Percentiles rank a stretch among this genome's conserved stretches.
These are phyloP conservation scores for Amblyraja radiata DNA, from an alignment of 2,797 vertebrate genomes.

Conservation along the genomic window DNA sequence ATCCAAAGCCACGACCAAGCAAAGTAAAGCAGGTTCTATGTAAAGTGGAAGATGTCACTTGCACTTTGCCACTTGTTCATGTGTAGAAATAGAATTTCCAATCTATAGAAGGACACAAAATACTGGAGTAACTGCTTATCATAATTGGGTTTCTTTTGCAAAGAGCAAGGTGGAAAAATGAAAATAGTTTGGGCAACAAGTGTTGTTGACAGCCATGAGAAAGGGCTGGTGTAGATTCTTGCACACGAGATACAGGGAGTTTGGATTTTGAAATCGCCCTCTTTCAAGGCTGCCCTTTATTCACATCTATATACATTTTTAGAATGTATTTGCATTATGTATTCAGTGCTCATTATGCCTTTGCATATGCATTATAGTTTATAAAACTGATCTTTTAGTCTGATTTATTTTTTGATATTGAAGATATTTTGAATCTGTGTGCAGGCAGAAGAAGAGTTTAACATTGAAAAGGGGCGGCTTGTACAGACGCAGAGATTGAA, in stretches of 20 bases:
- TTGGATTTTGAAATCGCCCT: neutral
- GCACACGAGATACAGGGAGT: neutral
- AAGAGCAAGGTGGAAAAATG: neutral
- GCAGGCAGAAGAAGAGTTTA: constrained; percentile 98
- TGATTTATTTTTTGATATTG: neutral
- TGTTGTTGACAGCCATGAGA: neutral
- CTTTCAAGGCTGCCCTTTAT: neutral
- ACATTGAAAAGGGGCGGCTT: constrained; percentile 96
- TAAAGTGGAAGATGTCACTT: neutral
- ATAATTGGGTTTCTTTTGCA: neutral
- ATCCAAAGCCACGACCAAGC: neutral
- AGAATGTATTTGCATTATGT: neutral
- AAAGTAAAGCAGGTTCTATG: neutral
- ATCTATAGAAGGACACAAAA: too few species aligned
- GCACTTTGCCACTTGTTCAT: neutral
- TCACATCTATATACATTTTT: neutral
- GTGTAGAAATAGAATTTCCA: neutral
- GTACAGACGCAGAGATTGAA: constrained; percentile 97
- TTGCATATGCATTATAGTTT: neutral
- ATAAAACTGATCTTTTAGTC: neutral
- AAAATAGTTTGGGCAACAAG: neutral
- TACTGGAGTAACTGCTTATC: too few species aligned
- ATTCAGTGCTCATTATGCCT: constrained; percentile 33
- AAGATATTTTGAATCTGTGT: constrained; percentile 19
- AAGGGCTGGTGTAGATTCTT: neutral